These are phyloP conservation scores for Kryptolebias marmoratus DNA, from an alignment of 2,113 vertebrate species.

Conservation along the genomic window DNA sequence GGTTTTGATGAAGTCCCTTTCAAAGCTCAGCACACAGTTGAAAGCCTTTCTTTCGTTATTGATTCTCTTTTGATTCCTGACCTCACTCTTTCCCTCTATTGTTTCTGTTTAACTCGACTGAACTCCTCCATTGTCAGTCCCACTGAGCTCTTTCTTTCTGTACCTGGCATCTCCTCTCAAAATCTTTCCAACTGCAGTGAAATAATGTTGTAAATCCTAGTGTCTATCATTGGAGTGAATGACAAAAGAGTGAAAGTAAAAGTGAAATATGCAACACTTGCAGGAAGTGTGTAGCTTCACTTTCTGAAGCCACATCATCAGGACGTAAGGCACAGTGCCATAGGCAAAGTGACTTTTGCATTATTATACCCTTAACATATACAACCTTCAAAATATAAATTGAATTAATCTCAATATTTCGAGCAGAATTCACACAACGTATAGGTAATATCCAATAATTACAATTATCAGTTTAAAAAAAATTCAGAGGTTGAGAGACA, in stretches of 20 bases:
- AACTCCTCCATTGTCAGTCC: conserved; percentile 42
- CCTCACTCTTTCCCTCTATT: conserved; percentile 11
- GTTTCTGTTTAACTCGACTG: conserved; percentile 50
- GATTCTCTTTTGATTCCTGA: conserved; percentile 60
- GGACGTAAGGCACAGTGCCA: conserved; percentile 30
- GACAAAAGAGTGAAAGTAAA: conserved; percentile 23
- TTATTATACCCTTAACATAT: conserved; percentile 38
- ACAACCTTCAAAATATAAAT: conserved; percentile 58
- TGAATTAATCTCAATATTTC: conserved; percentile 54
- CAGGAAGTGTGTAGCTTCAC: neutral
- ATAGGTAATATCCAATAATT: conserved; percentile 45
- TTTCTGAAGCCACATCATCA: conserved; percentile 4
- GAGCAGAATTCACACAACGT: conserved; percentile 40
- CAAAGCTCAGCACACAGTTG: conserved; percentile 58
- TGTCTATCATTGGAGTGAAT: conserved; percentile 15
- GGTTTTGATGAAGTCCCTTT: conserved; percentile 75
- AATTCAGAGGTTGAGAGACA: conserved; percentile 22
- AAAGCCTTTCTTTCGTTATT: conserved; percentile 59
- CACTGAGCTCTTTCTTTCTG: conserved; percentile 48
- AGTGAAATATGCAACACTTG: too few species aligned
- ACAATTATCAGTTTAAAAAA: conserved; percentile 31
- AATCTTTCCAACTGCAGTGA: conserved; percentile 43
- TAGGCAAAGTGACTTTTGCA: too few species aligned
- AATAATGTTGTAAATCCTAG: neutral
- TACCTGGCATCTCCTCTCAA: conserved; percentile 44